These are phyloP conservation scores for Ectobius pallidus DNA, from an alignment of 2,888 invertebrate genomes.

Conservation along the genomic window DNA sequence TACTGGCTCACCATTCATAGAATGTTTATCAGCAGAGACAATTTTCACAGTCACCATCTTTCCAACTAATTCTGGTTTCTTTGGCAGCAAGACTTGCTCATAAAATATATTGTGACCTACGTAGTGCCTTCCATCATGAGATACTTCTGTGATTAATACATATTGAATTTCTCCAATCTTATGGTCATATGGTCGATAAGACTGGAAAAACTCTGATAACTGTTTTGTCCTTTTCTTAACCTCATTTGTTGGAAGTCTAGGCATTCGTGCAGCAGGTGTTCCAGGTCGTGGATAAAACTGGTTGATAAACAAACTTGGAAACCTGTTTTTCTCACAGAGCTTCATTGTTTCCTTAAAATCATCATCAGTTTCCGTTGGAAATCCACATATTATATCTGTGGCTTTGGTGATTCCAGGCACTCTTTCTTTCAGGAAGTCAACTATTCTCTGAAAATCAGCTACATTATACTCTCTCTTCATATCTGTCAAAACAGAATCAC, in stretches of 20 bases:
- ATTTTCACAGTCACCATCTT: slow-evolving; percentile 82
- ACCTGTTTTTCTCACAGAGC: slow-evolving; percentile 84
- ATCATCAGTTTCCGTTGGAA: slow-evolving; percentile 90
- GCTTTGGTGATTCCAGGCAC: slow-evolving; percentile 93
- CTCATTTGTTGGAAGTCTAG: slow-evolving; percentile 79
- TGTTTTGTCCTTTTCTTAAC: slow-evolving; percentile 90
- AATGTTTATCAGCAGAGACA: slow-evolving; percentile 71
- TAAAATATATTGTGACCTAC: slow-evolving; percentile 96
- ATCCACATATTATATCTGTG: slow-evolving; percentile 98
- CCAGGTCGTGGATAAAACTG: slow-evolving; percentile 97
- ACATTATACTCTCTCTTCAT: slow-evolving; percentile 96
- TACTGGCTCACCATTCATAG: slow-evolving; percentile 74
- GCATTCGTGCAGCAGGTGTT: slow-evolving; percentile 93
- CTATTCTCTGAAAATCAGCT: slow-evolving; percentile 89
- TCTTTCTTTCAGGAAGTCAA: slow-evolving; percentile 78
- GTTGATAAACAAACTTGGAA: slow-evolving; percentile 95
- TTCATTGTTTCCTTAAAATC: slow-evolving; percentile 89
- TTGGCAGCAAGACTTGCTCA: slow-evolving; percentile 89
- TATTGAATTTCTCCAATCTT: slow-evolving; percentile 67
- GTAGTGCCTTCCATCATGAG: slow-evolving; percentile 86
- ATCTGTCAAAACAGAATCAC: slow-evolving; percentile 89
- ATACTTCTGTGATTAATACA: slow-evolving; percentile 91
- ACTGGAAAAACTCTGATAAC: slow-evolving; percentile 84
- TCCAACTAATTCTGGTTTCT: slow-evolving; percentile 78
- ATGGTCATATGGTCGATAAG: slow-evolving; percentile 81